Evolutionary conservation across 2,888 invertebrate genomes (phyloP).

Genomic region (Hermaeophaga mercurialis): DNA sequence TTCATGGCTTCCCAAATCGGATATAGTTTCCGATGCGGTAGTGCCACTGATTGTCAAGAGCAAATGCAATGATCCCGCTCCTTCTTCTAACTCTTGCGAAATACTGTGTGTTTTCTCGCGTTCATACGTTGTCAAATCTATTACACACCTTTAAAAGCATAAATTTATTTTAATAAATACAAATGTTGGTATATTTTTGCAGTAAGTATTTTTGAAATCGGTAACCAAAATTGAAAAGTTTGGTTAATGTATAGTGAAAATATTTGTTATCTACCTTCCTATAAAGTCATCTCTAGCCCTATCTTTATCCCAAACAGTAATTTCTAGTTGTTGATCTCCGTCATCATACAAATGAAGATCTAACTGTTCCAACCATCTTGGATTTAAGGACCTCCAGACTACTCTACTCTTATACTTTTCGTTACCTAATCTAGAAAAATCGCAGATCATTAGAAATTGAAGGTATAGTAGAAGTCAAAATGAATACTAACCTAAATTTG

Average conservation of each 20-base stretch:
- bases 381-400: slow-evolving; percentile 82
- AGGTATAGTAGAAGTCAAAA: background rate
- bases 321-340: slow-evolving; percentile 87
- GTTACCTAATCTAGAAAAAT: slow-evolving; percentile 76
- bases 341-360: slow-evolving; percentile 96
- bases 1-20: slow-evolving; percentile 84
- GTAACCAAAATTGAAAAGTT: too few species aligned
- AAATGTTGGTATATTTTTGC: too few species aligned
- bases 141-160: slow-evolving; percentile 70
- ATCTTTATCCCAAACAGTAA: slow-evolving; percentile 90
- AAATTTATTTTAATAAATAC: slow-evolving; percentile 13
- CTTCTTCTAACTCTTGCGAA: slow-evolving; percentile 89
- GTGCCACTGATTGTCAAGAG: slow-evolving; percentile 95
- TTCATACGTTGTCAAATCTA: slow-evolving; percentile 83
- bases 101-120: slow-evolving; percentile 90
- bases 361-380: slow-evolving; percentile 96
- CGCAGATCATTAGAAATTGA: too few species aligned
- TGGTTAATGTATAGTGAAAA: too few species aligned
- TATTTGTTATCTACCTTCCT: slow-evolving; percentile 78
- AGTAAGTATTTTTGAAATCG: too few species aligned
- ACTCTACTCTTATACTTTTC: slow-evolving; percentile 98
- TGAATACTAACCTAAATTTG: slow-evolving; percentile 79
- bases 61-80: slow-evolving; percentile 82
- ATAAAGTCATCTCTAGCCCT: slow-evolving; percentile 85
- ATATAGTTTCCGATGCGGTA: slow-evolving; percentile 89